Evolutionary conservation across 2,113 vertebrate species (phyloP).

Genomic region (Sciurus niger): DNA sequence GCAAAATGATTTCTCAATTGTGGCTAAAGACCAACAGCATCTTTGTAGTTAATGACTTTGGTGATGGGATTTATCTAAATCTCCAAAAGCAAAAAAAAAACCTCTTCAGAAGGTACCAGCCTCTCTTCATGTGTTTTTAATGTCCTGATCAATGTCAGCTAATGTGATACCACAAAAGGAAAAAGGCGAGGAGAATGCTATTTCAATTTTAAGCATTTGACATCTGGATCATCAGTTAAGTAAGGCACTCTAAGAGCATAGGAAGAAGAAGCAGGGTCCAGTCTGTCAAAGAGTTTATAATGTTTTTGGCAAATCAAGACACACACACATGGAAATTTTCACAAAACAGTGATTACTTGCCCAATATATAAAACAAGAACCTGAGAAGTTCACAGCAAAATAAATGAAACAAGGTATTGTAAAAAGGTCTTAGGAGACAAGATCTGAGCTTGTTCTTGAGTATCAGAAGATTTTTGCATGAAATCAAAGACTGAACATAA

Average conservation of each 20-base stretch:
- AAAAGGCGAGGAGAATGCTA: background rate
- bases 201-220: background rate
- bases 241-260: background rate
- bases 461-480: background rate
- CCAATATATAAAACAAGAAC: background rate
- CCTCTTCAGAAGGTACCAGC: background rate
- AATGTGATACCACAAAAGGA: background rate
- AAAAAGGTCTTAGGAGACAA: background rate
- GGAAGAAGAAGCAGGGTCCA: background rate
- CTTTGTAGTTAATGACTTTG: background rate
- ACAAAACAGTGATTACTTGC: background rate
- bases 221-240: background rate
- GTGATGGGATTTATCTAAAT: background rate
- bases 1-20: background rate
- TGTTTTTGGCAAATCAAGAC: background rate
- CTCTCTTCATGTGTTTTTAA: background rate
- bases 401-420: background rate
- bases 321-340: background rate
- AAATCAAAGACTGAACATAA: slow-evolving; percentile 18
- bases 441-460: background rate
- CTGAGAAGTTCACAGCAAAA: background rate
- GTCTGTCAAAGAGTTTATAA: background rate
- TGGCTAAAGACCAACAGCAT: background rate
- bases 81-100: background rate
- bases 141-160: background rate